Percentiles rank a stretch among this genome's conserved stretches.
Conservation (phyloP, 2,113 vertebrate species). For the Sceloporus tristichus region DNA sequence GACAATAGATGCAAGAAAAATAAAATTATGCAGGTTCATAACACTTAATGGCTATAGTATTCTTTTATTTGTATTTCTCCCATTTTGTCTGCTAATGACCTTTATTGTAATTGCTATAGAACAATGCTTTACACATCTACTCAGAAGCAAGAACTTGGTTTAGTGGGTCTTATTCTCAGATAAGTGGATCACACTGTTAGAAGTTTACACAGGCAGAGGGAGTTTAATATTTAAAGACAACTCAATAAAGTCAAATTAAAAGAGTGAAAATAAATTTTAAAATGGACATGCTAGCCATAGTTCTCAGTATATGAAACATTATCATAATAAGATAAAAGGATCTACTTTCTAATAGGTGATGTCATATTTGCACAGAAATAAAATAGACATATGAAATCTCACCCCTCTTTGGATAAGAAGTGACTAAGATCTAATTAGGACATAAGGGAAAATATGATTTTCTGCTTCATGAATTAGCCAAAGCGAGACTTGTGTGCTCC, state of each 20-base stretch:
- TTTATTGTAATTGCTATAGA: background rate
- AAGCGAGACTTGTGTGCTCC: background rate
- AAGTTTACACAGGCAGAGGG: background rate
- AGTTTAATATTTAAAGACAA: background rate
- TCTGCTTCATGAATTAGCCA: background rate
- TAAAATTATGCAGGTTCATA: constrained; percentile 63
- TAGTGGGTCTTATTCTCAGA: background rate
- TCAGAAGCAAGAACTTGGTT: no score
- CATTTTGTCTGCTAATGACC: background rate
- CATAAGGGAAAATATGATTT: background rate
- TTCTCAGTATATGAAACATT: background rate
- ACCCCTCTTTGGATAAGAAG: background rate
- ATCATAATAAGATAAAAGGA: background rate
- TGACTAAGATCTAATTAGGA: background rate
- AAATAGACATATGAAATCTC: background rate
- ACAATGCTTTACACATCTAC: background rate
- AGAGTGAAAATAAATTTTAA: background rate
- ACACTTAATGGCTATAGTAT: constrained; percentile 40
- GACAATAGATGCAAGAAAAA: constrained; percentile 79
- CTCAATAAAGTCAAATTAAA: background rate
- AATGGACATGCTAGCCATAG: background rate
- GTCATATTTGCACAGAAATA: background rate
- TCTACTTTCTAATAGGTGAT: background rate
- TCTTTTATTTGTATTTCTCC: constrained; percentile 51
- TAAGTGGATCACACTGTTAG: background rate